Conservation (phyloP, 1,140 invertebrate genomes). For the Magallana ariakensis region DNA sequence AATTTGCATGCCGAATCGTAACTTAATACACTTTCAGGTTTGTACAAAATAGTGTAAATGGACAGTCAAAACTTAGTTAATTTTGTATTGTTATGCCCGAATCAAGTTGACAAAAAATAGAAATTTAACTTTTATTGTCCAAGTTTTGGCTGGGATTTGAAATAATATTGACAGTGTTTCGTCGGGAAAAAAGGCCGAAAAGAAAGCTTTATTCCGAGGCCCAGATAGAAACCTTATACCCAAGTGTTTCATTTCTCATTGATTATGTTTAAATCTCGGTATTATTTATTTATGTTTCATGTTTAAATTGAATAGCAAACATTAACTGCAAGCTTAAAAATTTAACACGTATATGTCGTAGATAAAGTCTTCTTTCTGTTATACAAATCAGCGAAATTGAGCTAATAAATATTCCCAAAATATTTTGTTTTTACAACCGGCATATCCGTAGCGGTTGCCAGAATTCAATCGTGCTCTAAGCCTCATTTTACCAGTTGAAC, state of each 20-base stretch:
- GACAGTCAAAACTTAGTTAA: background rate
- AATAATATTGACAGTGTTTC: background rate
- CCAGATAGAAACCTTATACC: background rate
- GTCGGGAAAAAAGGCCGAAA: background rate
- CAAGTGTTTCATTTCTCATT: slow-evolving; percentile 16
- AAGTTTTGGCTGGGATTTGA: background rate
- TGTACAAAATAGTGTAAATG: background rate
- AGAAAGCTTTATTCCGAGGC: background rate
- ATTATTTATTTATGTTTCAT: slow-evolving; percentile 31
- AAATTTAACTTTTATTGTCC: background rate
- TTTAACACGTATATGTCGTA: background rate
- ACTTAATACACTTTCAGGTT: background rate
- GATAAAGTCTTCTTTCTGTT: slow-evolving; percentile 25
- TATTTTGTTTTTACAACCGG: slow-evolving; percentile 18
- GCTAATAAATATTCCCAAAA: slow-evolving; percentile 35
- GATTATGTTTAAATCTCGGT: slow-evolving; percentile 34
- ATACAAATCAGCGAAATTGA: slow-evolving; percentile 16
- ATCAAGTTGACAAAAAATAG: background rate
- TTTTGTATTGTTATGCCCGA: background rate
- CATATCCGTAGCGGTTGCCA: background rate
- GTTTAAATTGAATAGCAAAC: slow-evolving; percentile 32
- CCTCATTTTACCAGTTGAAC: slow-evolving; percentile 1
- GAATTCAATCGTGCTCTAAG: background rate
- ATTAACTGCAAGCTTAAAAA: slow-evolving; percentile 23
- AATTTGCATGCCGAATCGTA: background rate